Evolutionary conservation across 2,113 vertebrate species (phyloP).

Genomic region (Chelonoidis abingdonii): DNA sequence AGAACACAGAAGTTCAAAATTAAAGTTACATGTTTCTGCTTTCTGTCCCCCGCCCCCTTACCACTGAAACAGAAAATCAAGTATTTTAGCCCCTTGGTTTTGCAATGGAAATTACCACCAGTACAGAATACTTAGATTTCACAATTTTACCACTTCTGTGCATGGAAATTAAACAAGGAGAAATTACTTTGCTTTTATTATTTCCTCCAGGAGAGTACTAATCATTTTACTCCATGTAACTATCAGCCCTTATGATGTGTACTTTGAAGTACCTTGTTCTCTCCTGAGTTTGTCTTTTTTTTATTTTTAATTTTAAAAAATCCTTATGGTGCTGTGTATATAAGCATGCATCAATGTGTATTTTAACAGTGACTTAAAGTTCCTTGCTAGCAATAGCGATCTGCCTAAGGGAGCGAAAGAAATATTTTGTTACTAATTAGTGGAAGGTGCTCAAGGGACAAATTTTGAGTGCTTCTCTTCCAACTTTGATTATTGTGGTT

Average conservation of each 20-base stretch:
- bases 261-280: not conserved
- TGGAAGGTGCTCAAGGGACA: not conserved
- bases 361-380: not conserved
- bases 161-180: not conserved
- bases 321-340: not conserved
- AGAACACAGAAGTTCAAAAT: not conserved
- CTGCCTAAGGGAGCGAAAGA: not conserved
- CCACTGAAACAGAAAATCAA: constrained; percentile 4
- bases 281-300: not conserved
- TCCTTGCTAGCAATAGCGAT: not conserved
- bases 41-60: not conserved
- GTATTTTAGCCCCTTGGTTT: not conserved
- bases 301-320: not conserved
- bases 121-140: constrained; percentile 7
- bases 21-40: not conserved
- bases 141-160: not conserved
- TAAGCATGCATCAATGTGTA: not conserved
- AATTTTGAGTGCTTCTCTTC: not conserved
- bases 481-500: not conserved
- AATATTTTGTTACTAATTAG: not conserved
- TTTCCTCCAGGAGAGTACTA: not conserved
- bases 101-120: constrained; percentile 9
- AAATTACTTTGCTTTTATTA: not conserved
- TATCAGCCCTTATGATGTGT: not conserved
- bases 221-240: not conserved